Conservation (phyloP, 2,797 vertebrate species). For the Melanotaenia parkinsoni region DNA sequence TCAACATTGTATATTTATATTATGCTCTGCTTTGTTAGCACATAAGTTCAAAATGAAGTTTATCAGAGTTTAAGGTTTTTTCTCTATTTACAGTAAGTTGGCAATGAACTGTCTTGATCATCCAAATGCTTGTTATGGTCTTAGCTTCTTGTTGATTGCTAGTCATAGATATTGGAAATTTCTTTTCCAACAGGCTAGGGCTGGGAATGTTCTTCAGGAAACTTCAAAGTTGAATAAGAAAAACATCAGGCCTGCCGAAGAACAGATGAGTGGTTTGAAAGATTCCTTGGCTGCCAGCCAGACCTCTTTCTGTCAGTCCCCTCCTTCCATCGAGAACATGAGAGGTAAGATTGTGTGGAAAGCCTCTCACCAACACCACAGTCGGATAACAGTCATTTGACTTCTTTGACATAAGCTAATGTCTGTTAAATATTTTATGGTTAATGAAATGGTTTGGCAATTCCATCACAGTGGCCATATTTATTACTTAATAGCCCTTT, state of each 20-base stretch:
- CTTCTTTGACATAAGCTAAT: constrained; percentile 29
- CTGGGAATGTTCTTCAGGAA: constrained; percentile 39
- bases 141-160: neutral
- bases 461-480: constrained; percentile 15
- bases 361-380: constrained; percentile 20
- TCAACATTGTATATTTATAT: neutral
- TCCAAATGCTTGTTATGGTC: neutral
- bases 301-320: constrained; percentile 51
- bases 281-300: constrained; percentile 52
- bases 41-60: too few species aligned
- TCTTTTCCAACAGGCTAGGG: constrained; percentile 43
- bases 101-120: neutral
- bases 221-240: constrained; percentile 51
- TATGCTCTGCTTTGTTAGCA: neutral
- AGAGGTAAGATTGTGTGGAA: constrained; percentile 85
- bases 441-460: constrained; percentile 18
- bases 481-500: neutral
- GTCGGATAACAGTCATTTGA: constrained; percentile 51
- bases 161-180: constrained; percentile 2
- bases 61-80: too few species aligned
- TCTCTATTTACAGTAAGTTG: neutral
- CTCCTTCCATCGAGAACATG: constrained; percentile 83
- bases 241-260: constrained; percentile 21
- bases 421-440: constrained; percentile 29
- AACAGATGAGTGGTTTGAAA: constrained; percentile 53